Evolutionary conservation across 2,888 invertebrate genomes (phyloP), one percentile per base, ranked within the genome.

Genomic region (Eledone cirrhosa): DNA sequence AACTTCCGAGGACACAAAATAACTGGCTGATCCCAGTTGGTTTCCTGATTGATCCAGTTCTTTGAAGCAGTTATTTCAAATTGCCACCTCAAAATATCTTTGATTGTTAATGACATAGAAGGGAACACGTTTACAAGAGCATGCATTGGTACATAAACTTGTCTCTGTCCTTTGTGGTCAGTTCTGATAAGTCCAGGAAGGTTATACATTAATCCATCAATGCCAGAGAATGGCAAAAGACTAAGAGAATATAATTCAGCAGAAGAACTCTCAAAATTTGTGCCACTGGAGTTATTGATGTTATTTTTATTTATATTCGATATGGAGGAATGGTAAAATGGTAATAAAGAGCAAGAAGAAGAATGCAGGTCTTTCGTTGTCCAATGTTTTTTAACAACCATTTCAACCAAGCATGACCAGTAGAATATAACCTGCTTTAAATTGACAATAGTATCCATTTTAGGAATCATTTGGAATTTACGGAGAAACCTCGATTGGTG

Each of bases 401-500:
- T 65, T 65, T 65, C 65, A 27, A 65, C 65, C 27, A 65, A 65
- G 29, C 65, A 29, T 2, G 14, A 14, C 65, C 65, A 65, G 24
- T 65, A 5, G 19, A 14, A 29, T 27, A 29, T 65, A 29, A 65
- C 65, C 8, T 16, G 19, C 4, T 19, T 14, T 19, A 65, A 29
- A 27, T 65, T 65, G 4, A 65, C 65, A 19, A 65, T 27, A 7
- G 65, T 65, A 14, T 27, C 65, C 65, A 27, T 29, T 65, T 65
- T 27, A 27, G 83, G 53, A 14, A 86, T 83, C 33, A 83, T 80
- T 41, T 84, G 81, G 74, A 83, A 85, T 41, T 82, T 82, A n/a
- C 81, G 79, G 14, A 84, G 78, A 74, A 86, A 86, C 13, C 78
- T 72, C 33, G 83, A 75, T 67, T 85, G 84, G 69, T 85, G 84